Conservation (phyloP, 2,113 vertebrate genomes). For the Lagopus leucura region DNA sequence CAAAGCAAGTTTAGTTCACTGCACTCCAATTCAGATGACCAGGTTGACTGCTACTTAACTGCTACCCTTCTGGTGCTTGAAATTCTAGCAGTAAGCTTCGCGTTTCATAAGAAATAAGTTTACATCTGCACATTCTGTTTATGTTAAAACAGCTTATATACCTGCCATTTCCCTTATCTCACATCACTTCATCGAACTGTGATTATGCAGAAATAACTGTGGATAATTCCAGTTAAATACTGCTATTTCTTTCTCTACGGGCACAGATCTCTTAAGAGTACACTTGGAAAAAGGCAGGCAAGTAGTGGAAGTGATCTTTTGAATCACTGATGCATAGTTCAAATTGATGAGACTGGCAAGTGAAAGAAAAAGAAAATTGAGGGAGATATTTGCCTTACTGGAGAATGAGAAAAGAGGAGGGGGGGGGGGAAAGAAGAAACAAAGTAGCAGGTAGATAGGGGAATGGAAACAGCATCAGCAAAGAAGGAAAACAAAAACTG, state of each 20-base stretch:
- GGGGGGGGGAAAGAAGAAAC: background rate
- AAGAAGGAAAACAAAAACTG: background rate
- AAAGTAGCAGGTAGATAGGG: background rate
- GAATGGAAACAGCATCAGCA: background rate
- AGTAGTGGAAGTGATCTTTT: background rate
- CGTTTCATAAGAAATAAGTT: background rate
- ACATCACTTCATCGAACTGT: background rate
- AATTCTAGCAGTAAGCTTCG: background rate
- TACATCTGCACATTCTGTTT: background rate
- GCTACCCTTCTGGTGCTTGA: background rate
- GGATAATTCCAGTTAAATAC: background rate
- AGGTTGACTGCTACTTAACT: background rate
- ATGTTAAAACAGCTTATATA: background rate
- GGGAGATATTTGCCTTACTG: background rate
- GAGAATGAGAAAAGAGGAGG: background rate
- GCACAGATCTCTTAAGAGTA: background rate
- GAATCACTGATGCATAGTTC: background rate
- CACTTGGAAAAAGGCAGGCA: background rate
- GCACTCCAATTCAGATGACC: background rate
- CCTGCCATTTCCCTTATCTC: background rate
- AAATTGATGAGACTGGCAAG: background rate
- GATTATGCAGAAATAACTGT: background rate
- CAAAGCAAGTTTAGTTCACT: background rate
- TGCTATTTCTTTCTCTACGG: background rate
- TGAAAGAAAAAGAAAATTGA: background rate